Percentiles rank a stretch among this genome's conserved stretches.
Conservation (phyloP, 2,113 vertebrate species). For the Nothocercus nigrocapillus region DNA sequence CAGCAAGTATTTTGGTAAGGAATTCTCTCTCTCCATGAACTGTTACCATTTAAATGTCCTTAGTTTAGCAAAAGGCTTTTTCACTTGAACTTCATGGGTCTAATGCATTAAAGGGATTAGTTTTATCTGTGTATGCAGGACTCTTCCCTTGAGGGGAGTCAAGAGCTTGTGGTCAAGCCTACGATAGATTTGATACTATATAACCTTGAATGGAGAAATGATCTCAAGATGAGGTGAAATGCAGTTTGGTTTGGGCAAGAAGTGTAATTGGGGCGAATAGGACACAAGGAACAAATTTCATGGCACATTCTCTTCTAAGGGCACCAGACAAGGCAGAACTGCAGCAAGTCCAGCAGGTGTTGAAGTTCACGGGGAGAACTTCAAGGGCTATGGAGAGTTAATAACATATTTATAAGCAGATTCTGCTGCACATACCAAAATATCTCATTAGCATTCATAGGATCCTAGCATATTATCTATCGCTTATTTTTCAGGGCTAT, state of each 20-base stretch:
- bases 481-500: neutral
- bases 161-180: neutral
- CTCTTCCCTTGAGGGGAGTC: constrained; percentile 24
- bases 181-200: neutral
- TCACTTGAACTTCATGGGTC: constrained; percentile 39
- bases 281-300: neutral
- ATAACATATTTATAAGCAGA: neutral
- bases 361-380: neutral
- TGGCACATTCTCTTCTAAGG: neutral
- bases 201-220: neutral
- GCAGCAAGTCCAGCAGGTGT: neutral
- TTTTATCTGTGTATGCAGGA: constrained; percentile 48
- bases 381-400: neutral
- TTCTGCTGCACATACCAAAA: neutral
- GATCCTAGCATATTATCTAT: neutral
- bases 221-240: constrained; percentile 34
- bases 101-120: constrained; percentile 53
- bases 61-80: constrained; percentile 3
- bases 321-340: neutral
- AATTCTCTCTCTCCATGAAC: neutral
- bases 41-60: neutral
- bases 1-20: neutral
- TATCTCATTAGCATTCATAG: constrained; percentile 13
- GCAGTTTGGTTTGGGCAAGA: neutral
- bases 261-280: neutral